Evolutionary conservation across 2,888 invertebrate genomes (phyloP).

Genomic region (Eupithecia inturbata): DNA sequence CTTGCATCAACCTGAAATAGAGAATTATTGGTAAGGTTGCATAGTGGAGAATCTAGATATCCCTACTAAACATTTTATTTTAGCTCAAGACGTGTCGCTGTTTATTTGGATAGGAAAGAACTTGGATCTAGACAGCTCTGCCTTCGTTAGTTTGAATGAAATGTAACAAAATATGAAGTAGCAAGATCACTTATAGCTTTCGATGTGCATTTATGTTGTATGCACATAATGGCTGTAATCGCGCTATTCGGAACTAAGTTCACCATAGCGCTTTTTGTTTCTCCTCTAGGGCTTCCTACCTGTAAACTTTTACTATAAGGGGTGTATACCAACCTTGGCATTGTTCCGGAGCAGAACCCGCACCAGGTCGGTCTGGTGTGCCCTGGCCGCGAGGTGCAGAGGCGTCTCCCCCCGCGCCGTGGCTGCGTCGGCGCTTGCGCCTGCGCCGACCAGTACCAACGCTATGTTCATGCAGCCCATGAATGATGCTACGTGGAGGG

Average conservation of each 20-base stretch:
- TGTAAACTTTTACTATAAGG: background rate
- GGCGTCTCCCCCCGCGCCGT: constrained; percentile 99
- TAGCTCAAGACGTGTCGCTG: background rate
- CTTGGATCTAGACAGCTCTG: background rate
- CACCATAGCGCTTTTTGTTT: background rate
- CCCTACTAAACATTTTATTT: background rate
- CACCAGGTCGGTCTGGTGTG: constrained; percentile 99
- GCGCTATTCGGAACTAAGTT: background rate
- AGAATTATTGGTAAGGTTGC: background rate
- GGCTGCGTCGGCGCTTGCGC: constrained; percentile 96
- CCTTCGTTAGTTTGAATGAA: background rate
- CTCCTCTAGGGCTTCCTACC: background rate
- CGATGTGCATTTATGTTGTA: background rate
- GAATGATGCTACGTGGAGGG: constrained; percentile 98
- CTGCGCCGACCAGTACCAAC: constrained; percentile 95
- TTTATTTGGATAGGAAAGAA: background rate
- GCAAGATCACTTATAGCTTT: background rate
- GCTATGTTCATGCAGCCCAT: constrained; percentile 99
- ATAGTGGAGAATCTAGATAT: background rate
- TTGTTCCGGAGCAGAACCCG: constrained; percentile 96
- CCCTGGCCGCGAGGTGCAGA: constrained; percentile 96
- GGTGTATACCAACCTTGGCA: constrained; percentile 84
- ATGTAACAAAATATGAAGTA: background rate
- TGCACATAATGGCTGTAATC: background rate
- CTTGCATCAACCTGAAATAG: constrained; percentile 83